A percentile compares a stretch with the other conserved stretches of the same genome.
Evolutionary conservation across 2,113 vertebrate genomes (phyloP).

Genomic region (Upupa epops): DNA sequence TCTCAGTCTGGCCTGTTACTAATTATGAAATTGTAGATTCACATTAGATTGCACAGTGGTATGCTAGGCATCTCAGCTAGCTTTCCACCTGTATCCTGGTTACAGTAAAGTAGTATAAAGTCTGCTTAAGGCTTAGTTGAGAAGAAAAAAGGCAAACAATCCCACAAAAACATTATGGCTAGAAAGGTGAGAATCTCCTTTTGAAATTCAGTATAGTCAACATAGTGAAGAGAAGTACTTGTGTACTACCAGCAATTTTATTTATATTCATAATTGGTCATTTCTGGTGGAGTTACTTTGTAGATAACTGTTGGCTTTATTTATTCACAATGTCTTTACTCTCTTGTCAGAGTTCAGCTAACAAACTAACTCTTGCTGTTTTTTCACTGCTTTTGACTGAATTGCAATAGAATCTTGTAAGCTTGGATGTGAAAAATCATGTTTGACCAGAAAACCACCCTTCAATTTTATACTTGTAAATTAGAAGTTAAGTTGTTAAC

Average conservation of each 20-base stretch:
- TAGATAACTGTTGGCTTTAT: not conserved
- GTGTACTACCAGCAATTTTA: not conserved
- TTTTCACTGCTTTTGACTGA: not conserved
- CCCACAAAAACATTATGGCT: not conserved
- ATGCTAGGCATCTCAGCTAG: not conserved
- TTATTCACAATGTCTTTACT: not conserved
- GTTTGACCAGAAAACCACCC: not conserved
- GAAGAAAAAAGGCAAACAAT: not conserved
- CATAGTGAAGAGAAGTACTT: not conserved
- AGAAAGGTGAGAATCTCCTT: not conserved
- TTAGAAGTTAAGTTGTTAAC: not conserved
- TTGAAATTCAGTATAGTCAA: not conserved
- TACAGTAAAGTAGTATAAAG: not conserved
- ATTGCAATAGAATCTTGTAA: not conserved
- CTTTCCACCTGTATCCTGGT: not conserved
- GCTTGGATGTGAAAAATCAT: not conserved
- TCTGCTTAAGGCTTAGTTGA: not conserved
- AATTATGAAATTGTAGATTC: not conserved
- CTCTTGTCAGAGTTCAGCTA: not conserved
- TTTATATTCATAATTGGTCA: not conserved
- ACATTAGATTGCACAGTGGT: not conserved
- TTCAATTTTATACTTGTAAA: not conserved
- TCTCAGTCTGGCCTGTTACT: too few species aligned
- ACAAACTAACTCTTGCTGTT: not conserved
- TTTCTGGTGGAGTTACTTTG: not conserved